Conservation (phyloP, 2,888 invertebrate genomes). For the Camponotus fellah region DNA sequence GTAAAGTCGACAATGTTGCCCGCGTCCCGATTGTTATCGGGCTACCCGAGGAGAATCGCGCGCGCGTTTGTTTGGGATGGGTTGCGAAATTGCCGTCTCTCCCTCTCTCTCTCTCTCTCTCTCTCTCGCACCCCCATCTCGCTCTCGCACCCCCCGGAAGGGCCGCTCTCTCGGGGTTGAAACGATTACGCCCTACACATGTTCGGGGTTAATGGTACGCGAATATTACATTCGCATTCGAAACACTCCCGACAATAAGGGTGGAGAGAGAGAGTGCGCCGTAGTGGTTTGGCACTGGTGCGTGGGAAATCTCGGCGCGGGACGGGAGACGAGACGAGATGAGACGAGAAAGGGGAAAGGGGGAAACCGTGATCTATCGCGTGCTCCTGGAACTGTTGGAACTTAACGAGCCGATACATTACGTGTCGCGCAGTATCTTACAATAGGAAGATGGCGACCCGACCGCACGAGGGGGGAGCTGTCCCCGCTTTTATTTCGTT, state of each 20-base stretch:
- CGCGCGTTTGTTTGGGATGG: constrained; percentile 41
- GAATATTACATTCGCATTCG: constrained; percentile 77
- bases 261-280: constrained; percentile 47
- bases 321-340: constrained; percentile 36
- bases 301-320: constrained; percentile 54
- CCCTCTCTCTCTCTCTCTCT: background rate
- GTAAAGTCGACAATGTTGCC: constrained; percentile 55
- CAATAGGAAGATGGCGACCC: constrained; percentile 49
- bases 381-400: constrained; percentile 41
- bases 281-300: constrained; percentile 47
- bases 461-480: background rate
- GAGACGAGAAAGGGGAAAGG: background rate
- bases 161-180: constrained; percentile 60
- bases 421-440: constrained; percentile 60
- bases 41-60: constrained; percentile 28
- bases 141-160: constrained; percentile 31
- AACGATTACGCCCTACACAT: constrained; percentile 77
- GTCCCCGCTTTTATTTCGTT: constrained; percentile 30
- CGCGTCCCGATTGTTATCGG: constrained; percentile 39
- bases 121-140: background rate
- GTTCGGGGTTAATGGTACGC: constrained; percentile 81
- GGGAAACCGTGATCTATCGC: constrained; percentile 66
- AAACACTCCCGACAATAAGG: constrained; percentile 61
- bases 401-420: constrained; percentile 76
- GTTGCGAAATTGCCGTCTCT: constrained; percentile 9